These are phyloP conservation scores for Turnix velox DNA, from an alignment of 2,113 vertebrate genomes.

Conservation along the genomic window DNA sequence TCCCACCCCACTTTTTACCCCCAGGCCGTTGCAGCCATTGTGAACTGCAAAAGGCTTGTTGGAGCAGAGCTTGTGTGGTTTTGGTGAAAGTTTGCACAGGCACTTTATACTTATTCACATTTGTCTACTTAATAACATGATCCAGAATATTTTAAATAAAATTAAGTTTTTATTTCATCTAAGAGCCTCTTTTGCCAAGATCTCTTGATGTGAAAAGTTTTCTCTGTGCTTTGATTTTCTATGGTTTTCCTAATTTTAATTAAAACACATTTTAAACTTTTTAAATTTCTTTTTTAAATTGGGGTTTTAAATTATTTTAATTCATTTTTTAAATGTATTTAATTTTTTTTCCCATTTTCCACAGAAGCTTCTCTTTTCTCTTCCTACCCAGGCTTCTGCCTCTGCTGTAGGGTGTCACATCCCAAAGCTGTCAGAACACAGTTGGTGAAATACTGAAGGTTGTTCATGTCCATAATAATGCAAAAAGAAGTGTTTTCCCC, in stretches of 20 bases:
- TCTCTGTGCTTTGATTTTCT: neutral
- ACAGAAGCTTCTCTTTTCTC: neutral
- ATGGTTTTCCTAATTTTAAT: neutral
- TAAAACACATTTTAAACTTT: neutral
- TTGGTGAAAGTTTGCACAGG: neutral
- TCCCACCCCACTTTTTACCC: neutral
- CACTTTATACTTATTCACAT: neutral
- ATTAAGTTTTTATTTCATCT: neutral
- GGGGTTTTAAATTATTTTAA: neutral
- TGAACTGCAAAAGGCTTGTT: accelerated
- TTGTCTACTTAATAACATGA: neutral
- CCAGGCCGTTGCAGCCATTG: neutral
- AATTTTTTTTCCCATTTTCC: no score
- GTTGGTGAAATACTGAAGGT: neutral
- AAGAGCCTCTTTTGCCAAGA: neutral
- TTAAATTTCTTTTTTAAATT: neutral
- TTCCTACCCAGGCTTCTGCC: neutral
- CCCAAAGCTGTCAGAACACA: neutral
- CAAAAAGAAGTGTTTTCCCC: neutral
- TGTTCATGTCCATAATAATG: neutral
- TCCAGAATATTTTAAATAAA: neutral
- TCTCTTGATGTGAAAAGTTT: neutral
- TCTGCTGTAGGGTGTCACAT: neutral
- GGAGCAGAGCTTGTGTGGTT: neutral
- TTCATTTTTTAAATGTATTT: neutral